Percentiles rank a stretch among this genome's conserved stretches.
Evolutionary conservation across 1,140 invertebrate species (phyloP).

Genomic region (Holotrichia oblita): DNA sequence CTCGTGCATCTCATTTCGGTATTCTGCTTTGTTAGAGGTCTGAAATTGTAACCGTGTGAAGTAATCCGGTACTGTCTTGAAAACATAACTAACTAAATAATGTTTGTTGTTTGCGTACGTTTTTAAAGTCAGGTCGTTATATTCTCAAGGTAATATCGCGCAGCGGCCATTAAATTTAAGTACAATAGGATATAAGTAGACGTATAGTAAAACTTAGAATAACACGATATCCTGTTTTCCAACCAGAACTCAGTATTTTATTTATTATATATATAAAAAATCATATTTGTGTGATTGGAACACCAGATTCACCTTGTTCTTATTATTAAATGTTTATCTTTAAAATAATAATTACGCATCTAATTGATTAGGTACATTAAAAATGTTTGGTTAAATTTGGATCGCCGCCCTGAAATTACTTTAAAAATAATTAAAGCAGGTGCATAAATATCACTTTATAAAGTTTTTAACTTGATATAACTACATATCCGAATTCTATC

Average conservation of each 20-base stretch:
- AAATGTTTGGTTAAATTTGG: too few species aligned
- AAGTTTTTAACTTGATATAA: too few species aligned
- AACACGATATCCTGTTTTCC: neutral
- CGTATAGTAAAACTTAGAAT: neutral
- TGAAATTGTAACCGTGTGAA: slow-evolving; percentile 12
- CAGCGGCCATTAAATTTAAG: neutral
- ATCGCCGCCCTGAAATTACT: too few species aligned
- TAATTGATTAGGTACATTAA: too few species aligned
- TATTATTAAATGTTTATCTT: neutral
- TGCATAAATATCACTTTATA: too few species aligned
- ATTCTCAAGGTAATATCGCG: slow-evolving; percentile 26
- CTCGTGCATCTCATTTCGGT: slow-evolving; percentile 21
- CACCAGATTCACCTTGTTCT: neutral
- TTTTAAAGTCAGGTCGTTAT: slow-evolving; percentile 31
- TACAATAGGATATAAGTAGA: slow-evolving; percentile 5
- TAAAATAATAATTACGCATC: neutral
- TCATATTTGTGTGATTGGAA: neutral
- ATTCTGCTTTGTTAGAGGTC: neutral
- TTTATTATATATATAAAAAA: slow-evolving; percentile 26
- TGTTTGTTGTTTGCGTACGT: slow-evolving; percentile 11
- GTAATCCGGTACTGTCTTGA: neutral
- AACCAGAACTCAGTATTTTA: neutral
- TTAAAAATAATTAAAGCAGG: too few species aligned
- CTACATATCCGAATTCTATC: too few species aligned
- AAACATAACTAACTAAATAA: slow-evolving; percentile 26